Evolutionary conservation across 92 coral and sea anemone genomes (phyloP).

Genomic region (Isaurus tuberculatus): DNA sequence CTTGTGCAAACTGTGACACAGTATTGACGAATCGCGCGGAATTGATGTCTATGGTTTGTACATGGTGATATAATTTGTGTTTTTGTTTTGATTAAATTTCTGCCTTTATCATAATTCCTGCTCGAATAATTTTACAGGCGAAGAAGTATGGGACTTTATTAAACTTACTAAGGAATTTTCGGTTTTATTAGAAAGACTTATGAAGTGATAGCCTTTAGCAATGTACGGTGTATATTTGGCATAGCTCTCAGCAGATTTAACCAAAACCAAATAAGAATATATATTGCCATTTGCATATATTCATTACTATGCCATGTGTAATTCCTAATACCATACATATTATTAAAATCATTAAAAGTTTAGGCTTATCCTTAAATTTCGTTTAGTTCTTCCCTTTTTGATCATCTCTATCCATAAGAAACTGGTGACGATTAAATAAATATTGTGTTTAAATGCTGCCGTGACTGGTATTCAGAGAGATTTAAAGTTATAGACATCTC

Average conservation of each 20-base stretch:
- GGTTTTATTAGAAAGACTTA: neutral
- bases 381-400: neutral
- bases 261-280: neutral
- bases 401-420: neutral
- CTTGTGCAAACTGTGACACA: constrained; percentile 99
- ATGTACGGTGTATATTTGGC: neutral
- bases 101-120: constrained; percentile 6
- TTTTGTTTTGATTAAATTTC: constrained; percentile 40
- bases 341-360: neutral
- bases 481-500: neutral
- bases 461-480: neutral
- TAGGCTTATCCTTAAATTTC: neutral
- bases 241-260: constrained; percentile 6
- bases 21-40: constrained; percentile 98
- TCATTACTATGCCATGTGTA: constrained; percentile 40
- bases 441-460: neutral
- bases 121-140: constrained; percentile 6
- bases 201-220: neutral
- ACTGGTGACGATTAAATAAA: neutral
- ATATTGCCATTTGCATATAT: constrained; percentile 29
- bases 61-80: constrained; percentile 23
- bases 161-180: neutral
- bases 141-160: neutral
- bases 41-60: constrained; percentile 94
- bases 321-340: neutral